phyloP scores from a whole-genome alignment of 2,797 vertebrate genomes.

The Limosa lapponica region DNA sequence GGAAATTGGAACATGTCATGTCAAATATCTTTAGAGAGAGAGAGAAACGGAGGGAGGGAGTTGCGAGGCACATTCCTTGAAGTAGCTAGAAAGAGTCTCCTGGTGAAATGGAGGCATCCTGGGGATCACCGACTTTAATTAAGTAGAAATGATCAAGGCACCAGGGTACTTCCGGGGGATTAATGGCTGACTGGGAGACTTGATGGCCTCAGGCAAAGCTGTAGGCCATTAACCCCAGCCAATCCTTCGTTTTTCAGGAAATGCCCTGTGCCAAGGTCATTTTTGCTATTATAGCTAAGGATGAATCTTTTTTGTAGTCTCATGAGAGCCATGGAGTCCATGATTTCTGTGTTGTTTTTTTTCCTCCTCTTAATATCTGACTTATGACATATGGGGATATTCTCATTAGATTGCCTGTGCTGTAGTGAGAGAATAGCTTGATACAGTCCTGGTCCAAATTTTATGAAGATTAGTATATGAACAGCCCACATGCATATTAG shows the following conservation, averaged over 20 bases:
- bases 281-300: conserved; percentile 55
- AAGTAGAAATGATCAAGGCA: conserved; percentile 68
- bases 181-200: conserved; percentile 63
- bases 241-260: conserved; percentile 60
- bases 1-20: conserved; percentile 64
- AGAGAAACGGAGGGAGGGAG: conserved; percentile 15
- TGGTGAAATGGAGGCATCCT: conserved; percentile 60
- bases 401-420: conserved; percentile 30
- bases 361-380: conserved; percentile 37
- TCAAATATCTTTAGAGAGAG: conserved; percentile 64
- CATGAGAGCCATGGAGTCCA: conserved; percentile 22
- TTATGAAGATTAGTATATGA: not conserved
- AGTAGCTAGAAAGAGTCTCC: conserved; percentile 64
- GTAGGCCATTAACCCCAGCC: conserved; percentile 63
- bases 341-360: conserved; percentile 31
- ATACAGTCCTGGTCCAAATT: not conserved
- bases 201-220: conserved; percentile 68
- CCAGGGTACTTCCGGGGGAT: conserved; percentile 48
- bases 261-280: conserved; percentile 47
- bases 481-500: not conserved
- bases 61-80: conserved; percentile 63
- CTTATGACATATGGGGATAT: conserved; percentile 19
- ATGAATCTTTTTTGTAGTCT: conserved; percentile 40
- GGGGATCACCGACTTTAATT: conserved; percentile 68
- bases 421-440: conserved; percentile 1